Evolutionary conservation across 2,888 invertebrate genomes (phyloP), one percentile per base, ranked within the genome.

Genomic region (Phaedon cochleariae): DNA sequence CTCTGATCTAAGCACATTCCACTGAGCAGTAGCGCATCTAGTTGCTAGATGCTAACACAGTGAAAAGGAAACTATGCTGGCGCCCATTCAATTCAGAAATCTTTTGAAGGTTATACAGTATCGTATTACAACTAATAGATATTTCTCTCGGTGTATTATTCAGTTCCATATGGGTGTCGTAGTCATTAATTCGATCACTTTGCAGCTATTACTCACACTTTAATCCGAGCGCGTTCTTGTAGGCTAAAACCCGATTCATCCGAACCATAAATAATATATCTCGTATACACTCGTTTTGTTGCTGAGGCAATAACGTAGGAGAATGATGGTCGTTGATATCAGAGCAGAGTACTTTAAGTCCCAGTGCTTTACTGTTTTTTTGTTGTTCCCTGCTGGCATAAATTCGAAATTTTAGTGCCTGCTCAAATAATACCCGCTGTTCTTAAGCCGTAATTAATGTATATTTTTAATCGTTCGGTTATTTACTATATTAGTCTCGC

Each of bases 251-350:
- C n/a, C 41, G 41, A 41, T 41, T 12, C 41, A 15, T 15, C 15
- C 15, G 41, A 15, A n/a, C 41, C 41, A 41, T 41, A 41, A 41
- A 41, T 41, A 41, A n/a, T 41, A 41, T 41, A n/a, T 41, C 41
- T 41, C 15, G 41, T 41, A 41, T 15, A 41, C 41, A 15, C 26
- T 58, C 51, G 55, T 64, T 69, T 63, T 65, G 70, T 74, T 69
- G 67, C 60, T 60, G 52, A 45, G 66, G 73, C 68, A 68, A 73
- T 74, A 74, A 74, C 57, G 60, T 70, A 31, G 59, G 54, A 65
- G 68, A 74, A 67, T 72, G 70, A 74, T 71, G 73, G 61, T 55
- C 60, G 65, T 52, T 59, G 70, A 72, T 73, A 74, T 63, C 70
- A 68, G 72, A 72, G 69, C 71, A 67, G 68, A 58, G 69, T 66